Evolutionary conservation across 2,113 vertebrate species (phyloP).

Genomic region (Microtus montanus): DNA sequence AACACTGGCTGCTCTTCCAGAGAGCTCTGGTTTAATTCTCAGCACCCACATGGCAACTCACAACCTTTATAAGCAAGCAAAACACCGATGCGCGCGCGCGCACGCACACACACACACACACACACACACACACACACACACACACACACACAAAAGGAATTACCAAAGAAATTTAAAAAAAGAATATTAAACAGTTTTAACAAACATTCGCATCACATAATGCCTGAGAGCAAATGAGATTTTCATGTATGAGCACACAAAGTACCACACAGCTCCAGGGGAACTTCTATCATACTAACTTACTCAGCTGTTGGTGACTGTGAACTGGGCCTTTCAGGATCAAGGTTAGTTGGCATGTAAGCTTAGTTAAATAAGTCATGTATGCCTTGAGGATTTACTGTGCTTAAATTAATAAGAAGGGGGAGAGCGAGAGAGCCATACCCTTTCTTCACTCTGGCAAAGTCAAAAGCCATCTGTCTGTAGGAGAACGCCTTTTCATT

Average conservation of each 20-base stretch:
- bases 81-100: neutral
- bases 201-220: neutral
- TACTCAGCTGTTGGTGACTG: neutral
- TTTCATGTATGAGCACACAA: slow-evolving; percentile 43
- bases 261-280: neutral
- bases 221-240: neutral
- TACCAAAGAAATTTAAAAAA: neutral
- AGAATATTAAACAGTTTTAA: slow-evolving; percentile 38
- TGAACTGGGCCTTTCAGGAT: neutral
- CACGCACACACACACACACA: too few relatives aligned
- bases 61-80: neutral
- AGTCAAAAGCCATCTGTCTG: slow-evolving; percentile 99
- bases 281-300: neutral
- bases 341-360: slow-evolving; percentile 31
- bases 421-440: slow-evolving; percentile 78
- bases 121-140: too few relatives aligned
- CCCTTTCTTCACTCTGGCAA: slow-evolving; percentile 99
- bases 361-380: slow-evolving; percentile 41
- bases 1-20: neutral
- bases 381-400: neutral
- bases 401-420: neutral
- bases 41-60: neutral
- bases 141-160: too few relatives aligned
- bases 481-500: slow-evolving; percentile 99
- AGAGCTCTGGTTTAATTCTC: neutral